Percentiles rank a stretch among this genome's conserved stretches.
phyloP scores from a whole-genome alignment of 2,888 invertebrate species.

The Ernsta delagoae region DNA sequence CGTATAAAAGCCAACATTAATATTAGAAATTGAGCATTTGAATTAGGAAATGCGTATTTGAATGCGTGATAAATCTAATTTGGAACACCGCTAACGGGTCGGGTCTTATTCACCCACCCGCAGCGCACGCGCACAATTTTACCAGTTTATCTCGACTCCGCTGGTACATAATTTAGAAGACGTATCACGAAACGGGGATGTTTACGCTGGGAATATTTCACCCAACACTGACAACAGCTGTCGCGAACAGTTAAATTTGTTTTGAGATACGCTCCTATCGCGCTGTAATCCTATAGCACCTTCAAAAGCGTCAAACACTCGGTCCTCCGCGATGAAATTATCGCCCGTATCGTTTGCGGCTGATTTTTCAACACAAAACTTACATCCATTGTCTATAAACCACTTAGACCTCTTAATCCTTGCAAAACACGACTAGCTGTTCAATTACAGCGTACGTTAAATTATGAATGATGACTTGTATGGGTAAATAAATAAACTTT shows the following conservation, averaged over 20 bases:
- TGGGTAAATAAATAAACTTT: constrained; percentile 52
- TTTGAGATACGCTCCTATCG: constrained; percentile 57
- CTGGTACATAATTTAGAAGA: constrained; percentile 57
- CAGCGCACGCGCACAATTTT: constrained; percentile 56
- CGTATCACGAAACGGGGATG: constrained; percentile 58
- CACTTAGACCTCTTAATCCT: constrained; percentile 28
- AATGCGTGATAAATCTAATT: constrained; percentile 41
- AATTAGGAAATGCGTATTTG: constrained; percentile 40
- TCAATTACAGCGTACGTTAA: constrained; percentile 41
- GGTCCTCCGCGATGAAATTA: constrained; percentile 8
- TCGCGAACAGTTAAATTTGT: constrained; percentile 61
- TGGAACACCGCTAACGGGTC: constrained; percentile 33
- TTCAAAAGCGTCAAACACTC: constrained; percentile 3
- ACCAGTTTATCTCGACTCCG: constrained; percentile 56
- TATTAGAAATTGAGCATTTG: constrained; percentile 32
- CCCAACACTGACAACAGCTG: constrained; percentile 56
- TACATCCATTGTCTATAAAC: neutral
- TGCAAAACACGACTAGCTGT: constrained; percentile 28
- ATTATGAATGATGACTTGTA: constrained; percentile 41
- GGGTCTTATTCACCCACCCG: constrained; percentile 50
- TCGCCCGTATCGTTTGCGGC: neutral
- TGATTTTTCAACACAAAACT: neutral
- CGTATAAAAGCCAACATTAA: neutral
- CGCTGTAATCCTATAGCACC: constrained; percentile 31
- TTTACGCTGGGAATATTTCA: constrained; percentile 61